Percentiles rank a stretch among this genome's conserved stretches.
Conservation (phyloP, 1,140 invertebrate genomes). For the Drosophila guanche region DNA sequence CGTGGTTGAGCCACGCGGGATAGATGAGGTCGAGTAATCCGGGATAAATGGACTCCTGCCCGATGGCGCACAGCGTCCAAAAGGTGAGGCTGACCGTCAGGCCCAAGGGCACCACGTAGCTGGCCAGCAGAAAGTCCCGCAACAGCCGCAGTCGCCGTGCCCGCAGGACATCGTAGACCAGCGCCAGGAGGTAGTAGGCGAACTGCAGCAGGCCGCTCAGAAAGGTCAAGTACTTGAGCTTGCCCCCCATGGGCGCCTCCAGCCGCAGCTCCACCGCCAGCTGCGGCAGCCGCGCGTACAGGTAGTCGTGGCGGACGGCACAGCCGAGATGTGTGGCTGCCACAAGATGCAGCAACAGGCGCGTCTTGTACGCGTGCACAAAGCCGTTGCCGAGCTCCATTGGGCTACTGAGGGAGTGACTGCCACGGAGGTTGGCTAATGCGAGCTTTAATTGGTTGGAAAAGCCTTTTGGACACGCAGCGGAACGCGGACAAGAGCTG, state of each 20-base stretch:
- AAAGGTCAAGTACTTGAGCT: constrained; percentile 93
- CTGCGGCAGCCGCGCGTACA: constrained; percentile 86
- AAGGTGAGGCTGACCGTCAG: constrained; percentile 94
- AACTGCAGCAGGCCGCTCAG: constrained; percentile 90
- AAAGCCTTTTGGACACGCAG: too few relatives aligned
- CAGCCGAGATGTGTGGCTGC: constrained; percentile 87
- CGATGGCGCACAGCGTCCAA: constrained; percentile 92
- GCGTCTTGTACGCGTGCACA: not conserved
- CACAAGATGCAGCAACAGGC: constrained; percentile 86
- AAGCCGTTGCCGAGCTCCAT: constrained; percentile 17
- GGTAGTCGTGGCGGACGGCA: constrained; percentile 89
- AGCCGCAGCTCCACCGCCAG: constrained; percentile 84
- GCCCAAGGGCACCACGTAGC: constrained; percentile 89
- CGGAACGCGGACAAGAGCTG: too few relatives aligned
- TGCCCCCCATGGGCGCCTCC: constrained; percentile 86
- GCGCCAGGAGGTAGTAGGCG: constrained; percentile 88
- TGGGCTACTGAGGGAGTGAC: not conserved
- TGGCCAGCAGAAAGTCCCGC: constrained; percentile 88
- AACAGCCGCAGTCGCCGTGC: constrained; percentile 87
- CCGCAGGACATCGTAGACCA: constrained; percentile 88
- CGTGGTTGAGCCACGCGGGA: constrained; percentile 93
- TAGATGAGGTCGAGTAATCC: constrained; percentile 89
- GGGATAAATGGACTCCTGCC: constrained; percentile 91
- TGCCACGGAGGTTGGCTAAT: not conserved
- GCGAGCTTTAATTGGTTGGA: too few relatives aligned